Base-by-base conservation (phyloP, 2,888 invertebrate genomes). In the Polydrusus pterygomalis region DNA sequence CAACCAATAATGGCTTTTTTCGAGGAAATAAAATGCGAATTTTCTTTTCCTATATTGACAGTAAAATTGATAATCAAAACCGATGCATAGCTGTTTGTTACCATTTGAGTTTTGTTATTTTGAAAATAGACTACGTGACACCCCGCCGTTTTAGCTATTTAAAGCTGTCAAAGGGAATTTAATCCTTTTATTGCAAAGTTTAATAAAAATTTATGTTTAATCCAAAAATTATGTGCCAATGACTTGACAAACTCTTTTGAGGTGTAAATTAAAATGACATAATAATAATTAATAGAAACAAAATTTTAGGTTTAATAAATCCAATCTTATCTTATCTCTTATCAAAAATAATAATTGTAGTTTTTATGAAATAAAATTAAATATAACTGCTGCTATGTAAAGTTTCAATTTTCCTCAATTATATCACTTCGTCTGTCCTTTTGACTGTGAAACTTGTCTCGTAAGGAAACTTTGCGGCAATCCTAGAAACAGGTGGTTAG, bases 1-100 rank as follows among this genome's bases (percentile, higher is more conserved):
- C 54, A 54, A 25, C 51, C 51, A 51, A 51, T 51, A 54, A 54
- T 54, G 30, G 30, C 30, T 54, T 11, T 11, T 51, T 30, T 51
- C 13, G 13, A 54, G 20, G n/a, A 20, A 54, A 54, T 30, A 20
- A 17, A 54, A 20, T n/a, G 17, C 20, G 20, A 51, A 51, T 34
- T 54, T 54, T 25, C 54, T 8, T 25, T 30, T 54, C 25, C 54
- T n/a, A 54, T 54, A 54, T n/a, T 30, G 54, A 54, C 30, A 30
- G 30, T 25, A 7, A 54, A 30, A 30, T 54, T 54, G n/a, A 54
- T 30, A 54, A 54, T 54, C 30, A 6, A 25, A 30, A 54, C 30
- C 13, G 30, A 54, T 54, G 51, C 8, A 51, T 30, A 30, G 54
- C 25, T 54, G 54, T 54, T 30, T 54, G 25, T 54, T n/a, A 25